Evolutionary conservation across 2,888 invertebrate species (phyloP).

Genomic region (Zaprionus obscuricornis): DNA sequence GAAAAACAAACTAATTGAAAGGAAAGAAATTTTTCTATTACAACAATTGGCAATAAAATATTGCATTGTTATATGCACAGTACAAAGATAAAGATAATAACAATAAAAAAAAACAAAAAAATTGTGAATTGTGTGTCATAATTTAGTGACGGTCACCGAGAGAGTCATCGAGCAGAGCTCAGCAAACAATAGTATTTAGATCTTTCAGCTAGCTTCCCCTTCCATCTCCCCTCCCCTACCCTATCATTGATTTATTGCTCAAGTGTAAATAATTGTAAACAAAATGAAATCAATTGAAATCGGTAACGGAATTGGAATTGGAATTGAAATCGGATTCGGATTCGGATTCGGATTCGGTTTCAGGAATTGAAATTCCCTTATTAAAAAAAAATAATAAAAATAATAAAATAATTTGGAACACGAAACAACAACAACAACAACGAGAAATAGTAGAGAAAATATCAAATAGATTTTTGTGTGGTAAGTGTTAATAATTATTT

Average conservation of each 20-base stretch:
- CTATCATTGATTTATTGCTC: constrained; percentile 65
- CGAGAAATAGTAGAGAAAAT: no score
- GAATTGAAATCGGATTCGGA: constrained; percentile 31
- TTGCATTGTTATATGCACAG: constrained; percentile 16
- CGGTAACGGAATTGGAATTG: not conserved
- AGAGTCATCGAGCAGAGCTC: not conserved
- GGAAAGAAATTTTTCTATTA: no score
- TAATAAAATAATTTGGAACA: no score
- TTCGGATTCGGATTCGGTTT: no score
- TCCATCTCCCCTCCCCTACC: no score
- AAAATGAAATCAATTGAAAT: constrained; percentile 40
- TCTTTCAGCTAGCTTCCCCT: no score
- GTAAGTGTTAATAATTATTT: no score
- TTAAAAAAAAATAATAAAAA: no score
- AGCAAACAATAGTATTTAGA: constrained; percentile 31
- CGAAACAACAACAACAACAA: no score
- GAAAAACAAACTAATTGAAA: constrained; percentile 42
- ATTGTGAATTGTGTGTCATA: constrained; percentile 21
- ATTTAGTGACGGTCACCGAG: constrained; percentile 33
- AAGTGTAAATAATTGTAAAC: constrained; percentile 64
- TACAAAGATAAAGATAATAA: constrained; percentile 19
- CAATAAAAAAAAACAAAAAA: constrained; percentile 32
- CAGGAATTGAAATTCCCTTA: no score
- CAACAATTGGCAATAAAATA: constrained; percentile 39
- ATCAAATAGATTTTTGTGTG: no score